phyloP scores from a whole-genome alignment of 2,113 vertebrate species.

The Xyliphius kryptos region DNA sequence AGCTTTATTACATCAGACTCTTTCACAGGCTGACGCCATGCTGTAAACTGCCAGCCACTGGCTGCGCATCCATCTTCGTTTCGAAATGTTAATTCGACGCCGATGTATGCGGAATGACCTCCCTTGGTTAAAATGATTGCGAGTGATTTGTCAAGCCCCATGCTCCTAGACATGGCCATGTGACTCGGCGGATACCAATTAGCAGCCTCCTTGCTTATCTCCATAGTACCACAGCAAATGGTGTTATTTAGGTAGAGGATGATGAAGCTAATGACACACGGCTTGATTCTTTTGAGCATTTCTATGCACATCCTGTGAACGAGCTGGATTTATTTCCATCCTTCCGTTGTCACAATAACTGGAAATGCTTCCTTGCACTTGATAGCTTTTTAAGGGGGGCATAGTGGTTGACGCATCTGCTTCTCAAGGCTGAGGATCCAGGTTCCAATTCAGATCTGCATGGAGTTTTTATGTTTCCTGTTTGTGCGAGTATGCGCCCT shows the following conservation, averaged over 20 bases:
- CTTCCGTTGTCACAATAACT: too few species aligned
- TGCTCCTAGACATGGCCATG: constrained; percentile 22
- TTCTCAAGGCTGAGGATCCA: too few species aligned
- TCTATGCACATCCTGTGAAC: constrained; percentile 18
- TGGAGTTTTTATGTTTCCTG: too few species aligned
- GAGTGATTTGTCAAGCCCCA: constrained; percentile 35
- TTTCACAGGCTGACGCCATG: constrained; percentile 15
- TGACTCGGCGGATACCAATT: constrained; percentile 36
- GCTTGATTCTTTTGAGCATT: not conserved
- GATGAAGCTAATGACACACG: constrained; percentile 34
- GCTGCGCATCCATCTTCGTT: constrained; percentile 39
- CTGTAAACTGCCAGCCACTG: constrained; percentile 21
- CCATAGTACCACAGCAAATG: constrained; percentile 18
- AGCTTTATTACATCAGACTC: constrained; percentile 25
- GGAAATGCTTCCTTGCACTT: too few species aligned
- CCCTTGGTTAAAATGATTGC: constrained; percentile 37
- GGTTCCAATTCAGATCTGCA: too few species aligned
- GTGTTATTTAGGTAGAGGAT: constrained; percentile 33
- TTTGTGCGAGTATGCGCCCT: too few species aligned
- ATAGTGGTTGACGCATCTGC: too few species aligned
- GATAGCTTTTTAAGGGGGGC: too few species aligned
- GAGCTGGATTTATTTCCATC: too few species aligned
- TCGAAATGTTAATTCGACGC: constrained; percentile 34
- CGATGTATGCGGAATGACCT: constrained; percentile 40
- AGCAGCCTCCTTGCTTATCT: constrained; percentile 35